Base-by-base conservation (phyloP, 2,797 vertebrate genomes). In the Amniataba percoides region DNA sequence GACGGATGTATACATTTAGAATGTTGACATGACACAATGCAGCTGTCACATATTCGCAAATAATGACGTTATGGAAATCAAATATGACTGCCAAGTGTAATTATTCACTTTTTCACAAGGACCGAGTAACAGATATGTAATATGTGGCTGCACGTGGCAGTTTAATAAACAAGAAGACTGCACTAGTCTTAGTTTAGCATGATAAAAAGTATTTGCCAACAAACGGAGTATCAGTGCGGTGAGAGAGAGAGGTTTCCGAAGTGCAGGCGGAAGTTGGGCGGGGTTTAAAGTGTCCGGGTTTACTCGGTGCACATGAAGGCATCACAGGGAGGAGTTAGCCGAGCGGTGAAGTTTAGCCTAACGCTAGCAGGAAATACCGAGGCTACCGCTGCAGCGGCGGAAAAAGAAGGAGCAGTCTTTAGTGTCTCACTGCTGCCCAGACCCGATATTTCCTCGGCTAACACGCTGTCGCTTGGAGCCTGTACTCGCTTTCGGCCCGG, bases 301-400 rank as follows among this genome's bases (percentile, higher is more conserved):
- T 83, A 61, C 82, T 45, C 68, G 49, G 39, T 63, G 74, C 43
- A 40, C 58, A 6, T 86, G 88, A 89, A 91, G 40, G 88, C 82
- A 87, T 61, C 80, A 70, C 13, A 58, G 88, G 95, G 94, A 87
- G 94, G 94, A 94, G 93, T 86, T 89, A 88, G 61, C 77, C n/a
- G 43, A 78, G 60, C 87, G 71, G 77, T 80, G 88, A 90, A 90
- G 89, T 92, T 88, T 91, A 90, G 89, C 88, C 31, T 80, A 36
- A 36, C 34, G 34, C 34, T 36, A 91, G 87, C 86, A 93, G 93
- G 93, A 95, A 94, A 88, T 89, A 69, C 57, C 83, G 87, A 91
- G 71, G 92, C 86, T 83, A 64, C 84, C 59, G 45, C 88, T 55
- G 53, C 68, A 55, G 72, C 59, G 78, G 72, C 52, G 74, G 52